A percentile compares a stretch with the other conserved stretches of the same genome.
Conservation (phyloP, 2,888 invertebrate species). For the Sarcophaga subvicina region DNA sequence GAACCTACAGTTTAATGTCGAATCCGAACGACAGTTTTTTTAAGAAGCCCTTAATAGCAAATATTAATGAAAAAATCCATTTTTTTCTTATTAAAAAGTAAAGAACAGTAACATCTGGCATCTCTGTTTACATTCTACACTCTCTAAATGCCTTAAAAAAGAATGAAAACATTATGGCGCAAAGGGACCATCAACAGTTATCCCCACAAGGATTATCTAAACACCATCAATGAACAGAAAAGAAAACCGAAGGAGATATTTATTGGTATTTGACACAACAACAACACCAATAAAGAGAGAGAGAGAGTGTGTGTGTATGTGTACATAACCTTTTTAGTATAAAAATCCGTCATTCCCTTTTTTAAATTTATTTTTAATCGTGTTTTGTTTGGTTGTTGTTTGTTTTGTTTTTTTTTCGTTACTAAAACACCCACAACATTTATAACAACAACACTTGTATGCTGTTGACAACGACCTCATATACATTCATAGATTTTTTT, state of each 20-base stretch:
- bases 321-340: conserved; percentile 37
- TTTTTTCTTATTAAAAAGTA: neutral
- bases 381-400: conserved; percentile 7
- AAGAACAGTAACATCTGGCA: no score
- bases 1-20: no score
- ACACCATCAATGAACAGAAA: neutral
- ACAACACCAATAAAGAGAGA: no score
- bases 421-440: conserved; percentile 50
- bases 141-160: no score
- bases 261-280: no score
- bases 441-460: conserved; percentile 22
- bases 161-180: conserved; percentile 14
- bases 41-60: no score
- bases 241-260: neutral
- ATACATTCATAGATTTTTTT: conserved; percentile 72
- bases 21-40: no score
- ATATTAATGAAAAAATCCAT: no score
- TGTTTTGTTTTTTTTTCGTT: conserved; percentile 13
- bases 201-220: conserved; percentile 3
- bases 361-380: conserved; percentile 23
- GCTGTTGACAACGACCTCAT: conserved; percentile 41
- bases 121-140: no score
- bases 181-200: conserved; percentile 8
- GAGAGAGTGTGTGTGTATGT: no score
- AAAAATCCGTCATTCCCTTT: conserved; percentile 5